A percentile compares a stretch with the other conserved stretches of the same genome.
These are phyloP conservation scores for Rhinella marina DNA, from an alignment of 2,797 vertebrate species.

Conservation along the genomic window DNA sequence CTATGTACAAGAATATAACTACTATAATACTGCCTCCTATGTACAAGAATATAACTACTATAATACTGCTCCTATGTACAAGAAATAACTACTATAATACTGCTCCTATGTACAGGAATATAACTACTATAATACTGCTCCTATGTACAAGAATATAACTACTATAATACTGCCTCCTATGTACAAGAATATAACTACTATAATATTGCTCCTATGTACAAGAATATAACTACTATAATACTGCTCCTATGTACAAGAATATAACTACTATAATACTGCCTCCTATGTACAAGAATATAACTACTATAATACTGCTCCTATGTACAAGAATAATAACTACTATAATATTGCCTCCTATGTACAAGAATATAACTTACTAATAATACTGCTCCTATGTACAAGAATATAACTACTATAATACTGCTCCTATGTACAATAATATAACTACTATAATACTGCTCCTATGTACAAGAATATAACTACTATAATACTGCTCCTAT, in stretches of 20 bases:
- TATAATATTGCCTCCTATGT: background rate
- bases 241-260: background rate
- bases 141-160: constrained; percentile 11
- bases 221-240: constrained; percentile 18
- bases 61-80: constrained; percentile 8
- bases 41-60: constrained; percentile 10
- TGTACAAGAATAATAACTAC: background rate
- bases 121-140: constrained; percentile 5
- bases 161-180: constrained; percentile 4
- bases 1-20: constrained; percentile 3
- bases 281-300: background rate
- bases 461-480: background rate
- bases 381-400: constrained; percentile 9
- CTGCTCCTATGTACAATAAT: background rate
- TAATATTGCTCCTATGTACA: background rate
- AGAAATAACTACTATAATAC: constrained; percentile 17
- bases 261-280: background rate
- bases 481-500: background rate
- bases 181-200: background rate
- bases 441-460: background rate
- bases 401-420: constrained; percentile 16
- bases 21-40: constrained; percentile 13
- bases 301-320: background rate
- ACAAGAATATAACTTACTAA: background rate
- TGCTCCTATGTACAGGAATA: constrained; percentile 1